These are phyloP conservation scores for Microcebus murinus DNA, from an alignment of 2,113 vertebrate species.

Conservation along the genomic window DNA sequence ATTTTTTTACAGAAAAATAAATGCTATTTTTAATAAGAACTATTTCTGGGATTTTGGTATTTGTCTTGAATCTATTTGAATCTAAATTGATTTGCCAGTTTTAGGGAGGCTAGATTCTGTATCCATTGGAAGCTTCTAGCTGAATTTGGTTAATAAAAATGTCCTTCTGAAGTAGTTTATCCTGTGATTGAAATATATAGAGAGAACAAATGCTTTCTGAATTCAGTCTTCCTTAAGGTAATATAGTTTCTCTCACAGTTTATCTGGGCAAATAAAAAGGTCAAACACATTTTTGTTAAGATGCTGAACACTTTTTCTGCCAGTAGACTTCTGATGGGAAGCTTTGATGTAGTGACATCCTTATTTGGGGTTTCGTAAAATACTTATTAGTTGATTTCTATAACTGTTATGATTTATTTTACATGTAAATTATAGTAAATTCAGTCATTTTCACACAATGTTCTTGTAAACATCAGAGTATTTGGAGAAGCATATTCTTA, in stretches of 20 bases:
- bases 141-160: neutral
- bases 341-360: neutral
- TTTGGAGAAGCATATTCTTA: neutral
- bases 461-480: neutral
- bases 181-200: neutral
- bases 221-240: neutral
- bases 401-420: neutral
- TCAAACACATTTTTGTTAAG: neutral
- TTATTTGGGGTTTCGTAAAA: neutral
- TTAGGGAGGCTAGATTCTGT: neutral
- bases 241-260: neutral
- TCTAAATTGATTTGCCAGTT: neutral
- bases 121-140: neutral
- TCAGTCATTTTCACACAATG: neutral
- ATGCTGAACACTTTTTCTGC: neutral
- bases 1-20: neutral
- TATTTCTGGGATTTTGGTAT: neutral
- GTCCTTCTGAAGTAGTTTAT: neutral
- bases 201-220: neutral
- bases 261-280: neutral
- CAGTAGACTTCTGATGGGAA: neutral
- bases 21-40: neutral
- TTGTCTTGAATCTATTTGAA: slow-evolving; percentile 1
- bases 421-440: neutral
- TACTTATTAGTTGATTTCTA: neutral